Evolutionary conservation across 2,888 invertebrate species (phyloP).

Genomic region (Adineta ricciae): DNA sequence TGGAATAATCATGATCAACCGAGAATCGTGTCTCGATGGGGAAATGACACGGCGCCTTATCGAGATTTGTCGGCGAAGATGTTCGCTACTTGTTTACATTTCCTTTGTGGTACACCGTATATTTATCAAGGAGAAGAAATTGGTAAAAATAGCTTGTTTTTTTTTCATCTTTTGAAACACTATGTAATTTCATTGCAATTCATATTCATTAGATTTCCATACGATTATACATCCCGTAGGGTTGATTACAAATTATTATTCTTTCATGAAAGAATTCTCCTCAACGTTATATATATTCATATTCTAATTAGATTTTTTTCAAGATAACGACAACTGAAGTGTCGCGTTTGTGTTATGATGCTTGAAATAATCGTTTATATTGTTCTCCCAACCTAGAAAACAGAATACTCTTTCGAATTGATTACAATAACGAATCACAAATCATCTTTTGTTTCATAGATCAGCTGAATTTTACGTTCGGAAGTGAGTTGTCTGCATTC

Average conservation of each 20-base stretch:
- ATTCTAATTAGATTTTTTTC: neutral
- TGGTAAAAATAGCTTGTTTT: neutral
- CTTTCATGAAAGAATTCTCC: neutral
- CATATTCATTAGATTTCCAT: neutral
- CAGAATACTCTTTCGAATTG: no score
- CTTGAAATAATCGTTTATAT: no score
- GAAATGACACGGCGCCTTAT: conserved; percentile 11
- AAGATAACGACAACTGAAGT: neutral
- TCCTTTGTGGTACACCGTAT: neutral
- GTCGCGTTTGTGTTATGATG: no score
- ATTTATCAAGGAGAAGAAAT: conserved; percentile 27
- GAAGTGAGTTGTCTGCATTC: no score
- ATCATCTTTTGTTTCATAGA: no score
- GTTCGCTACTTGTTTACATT: conserved; percentile 15
- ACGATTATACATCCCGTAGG: neutral
- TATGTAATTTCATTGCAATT: neutral
- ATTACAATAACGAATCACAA: no score
- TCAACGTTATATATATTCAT: no score
- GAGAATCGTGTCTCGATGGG: conserved; percentile 26
- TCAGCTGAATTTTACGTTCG: no score
- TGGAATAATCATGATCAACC: conserved; percentile 32
- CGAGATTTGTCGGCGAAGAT: neutral
- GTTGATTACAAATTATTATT: neutral
- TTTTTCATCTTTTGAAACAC: neutral
- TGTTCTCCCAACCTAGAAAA: no score